Base-by-base conservation (phyloP, 2,888 invertebrate species). In the Tupiocoris notatus region DNA sequence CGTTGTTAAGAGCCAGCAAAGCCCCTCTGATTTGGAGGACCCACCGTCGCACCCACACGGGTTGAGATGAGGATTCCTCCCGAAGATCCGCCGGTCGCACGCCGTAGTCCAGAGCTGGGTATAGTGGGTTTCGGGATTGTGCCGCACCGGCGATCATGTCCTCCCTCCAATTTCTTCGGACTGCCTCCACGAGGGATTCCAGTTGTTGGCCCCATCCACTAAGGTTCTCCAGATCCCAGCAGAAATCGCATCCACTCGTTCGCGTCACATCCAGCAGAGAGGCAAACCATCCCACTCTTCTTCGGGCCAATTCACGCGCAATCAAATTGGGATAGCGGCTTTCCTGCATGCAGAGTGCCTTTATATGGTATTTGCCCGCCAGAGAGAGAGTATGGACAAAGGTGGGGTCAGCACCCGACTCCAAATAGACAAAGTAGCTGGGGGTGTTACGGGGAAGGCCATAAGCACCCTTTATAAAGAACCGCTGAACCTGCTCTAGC, bases 361-460 rank as follows among this genome's bases (percentile, higher is more conserved):
- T 56, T 17, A 58, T 18, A 6, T 67, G 58, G 16, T 65, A 77
- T 9, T 39, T 58, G 56, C 3, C 7, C 12, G 24, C 17, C 2
- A 75, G 12, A 0, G 22, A 0, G 1, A 77, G 68, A 12, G 54
- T 67, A 17, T 57, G 23, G n/a, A 62, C 62, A 62, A 54, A 63
- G 18, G 58, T 18, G 1, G 56, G 66, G n/a, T 62, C 64, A 17
- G 58, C 20, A 1, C 23, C 17, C n/a, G 77, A 75, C 73, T 77
- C 77, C n/a, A 77, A 3, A n/a, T 70, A 77, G 1, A 77, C 18
- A 23, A 65, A 25, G 20, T 68, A 77, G 58, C 76, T 76, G 1
- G 75, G 77, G 1, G 77, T 71, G 25, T 71, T 76, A 1, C 24
- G 12, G 12, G 77, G 77, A 17, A 77, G 75, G 0, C 70, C 21